Conservation (phyloP, 1,140 invertebrate species). For the Brachionus paranguensis region DNA sequence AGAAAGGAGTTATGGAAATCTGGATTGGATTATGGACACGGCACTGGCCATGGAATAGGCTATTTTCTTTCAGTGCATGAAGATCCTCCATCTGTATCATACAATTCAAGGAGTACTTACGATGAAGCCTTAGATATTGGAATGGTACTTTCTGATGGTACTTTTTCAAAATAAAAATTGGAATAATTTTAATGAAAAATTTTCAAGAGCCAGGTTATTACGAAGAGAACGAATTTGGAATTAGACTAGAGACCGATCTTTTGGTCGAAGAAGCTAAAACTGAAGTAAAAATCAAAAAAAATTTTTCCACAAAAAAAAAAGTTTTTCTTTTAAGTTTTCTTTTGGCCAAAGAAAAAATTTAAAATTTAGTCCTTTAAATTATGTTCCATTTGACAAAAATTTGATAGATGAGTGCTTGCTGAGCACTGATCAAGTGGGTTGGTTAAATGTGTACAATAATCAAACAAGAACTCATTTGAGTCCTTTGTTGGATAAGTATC, state of each 20-base stretch:
- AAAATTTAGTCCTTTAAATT: slow-evolving; percentile 81
- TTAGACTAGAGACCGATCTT: slow-evolving; percentile 85
- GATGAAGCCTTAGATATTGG: slow-evolving; percentile 42
- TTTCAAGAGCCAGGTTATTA: slow-evolving; percentile 63
- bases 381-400: slow-evolving; percentile 87
- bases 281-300: not conserved
- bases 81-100: slow-evolving; percentile 4
- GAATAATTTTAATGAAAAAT: not conserved
- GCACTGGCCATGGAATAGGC: slow-evolving; percentile 90
- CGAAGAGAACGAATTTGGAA: slow-evolving; percentile 76
- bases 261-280: slow-evolving; percentile 57
- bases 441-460: slow-evolving; percentile 74
- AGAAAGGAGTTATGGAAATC: slow-evolving; percentile 78
- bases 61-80: slow-evolving; percentile 94
- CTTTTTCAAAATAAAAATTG: not conserved
- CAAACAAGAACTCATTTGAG: not conserved
- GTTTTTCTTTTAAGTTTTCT: not conserved
- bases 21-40: slow-evolving; percentile 88
- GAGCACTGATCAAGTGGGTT: slow-evolving; percentile 58
- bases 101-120: not conserved
- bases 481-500: not conserved
- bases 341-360: slow-evolving; percentile 52
- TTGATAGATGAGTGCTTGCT: slow-evolving; percentile 73
- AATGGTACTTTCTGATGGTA: slow-evolving; percentile 40
- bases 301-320: not conserved